Evolutionary conservation across 2,888 invertebrate genomes (phyloP).

Genomic region (Copidosoma aretas): DNA sequence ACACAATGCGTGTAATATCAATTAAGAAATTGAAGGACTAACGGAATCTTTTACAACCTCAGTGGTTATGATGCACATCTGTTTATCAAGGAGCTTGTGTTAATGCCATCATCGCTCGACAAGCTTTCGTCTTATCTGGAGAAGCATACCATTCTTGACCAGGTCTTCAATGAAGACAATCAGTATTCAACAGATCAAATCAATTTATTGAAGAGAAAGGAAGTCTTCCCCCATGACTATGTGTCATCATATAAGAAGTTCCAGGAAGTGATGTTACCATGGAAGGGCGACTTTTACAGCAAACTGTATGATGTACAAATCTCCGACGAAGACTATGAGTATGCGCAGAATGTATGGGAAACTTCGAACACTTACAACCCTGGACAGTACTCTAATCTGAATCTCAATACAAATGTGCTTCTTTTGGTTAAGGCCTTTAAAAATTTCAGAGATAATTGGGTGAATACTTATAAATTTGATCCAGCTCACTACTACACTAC

Average conservation of each 20-base stretch:
- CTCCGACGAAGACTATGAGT: too few species aligned
- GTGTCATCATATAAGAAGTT: too few species aligned
- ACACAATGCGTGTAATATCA: constrained; percentile 48
- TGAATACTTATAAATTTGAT: too few species aligned
- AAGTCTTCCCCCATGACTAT: neutral
- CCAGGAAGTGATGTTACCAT: neutral
- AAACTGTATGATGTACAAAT: neutral
- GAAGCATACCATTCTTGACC: too few species aligned
- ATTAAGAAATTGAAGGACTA: constrained; percentile 46
- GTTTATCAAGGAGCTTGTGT: too few species aligned
- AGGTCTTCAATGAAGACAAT: neutral
- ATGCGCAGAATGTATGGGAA: too few species aligned
- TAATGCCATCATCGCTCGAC: neutral
- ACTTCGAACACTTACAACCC: too few species aligned
- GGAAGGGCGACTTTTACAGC: neutral
- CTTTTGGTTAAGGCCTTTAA: neutral
- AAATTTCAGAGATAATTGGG: neutral
- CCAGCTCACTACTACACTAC: too few species aligned
- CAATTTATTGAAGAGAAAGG: neutral
- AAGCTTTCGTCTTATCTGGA: too few species aligned
- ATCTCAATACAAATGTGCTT: too few species aligned
- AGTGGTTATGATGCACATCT: too few species aligned
- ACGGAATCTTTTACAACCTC: constrained; percentile 49
- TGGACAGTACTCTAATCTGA: too few species aligned
- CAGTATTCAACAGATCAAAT: neutral